Evolutionary conservation across 2,113 vertebrate species (phyloP).

Genomic region (Haplochromis vanheusdeni): DNA sequence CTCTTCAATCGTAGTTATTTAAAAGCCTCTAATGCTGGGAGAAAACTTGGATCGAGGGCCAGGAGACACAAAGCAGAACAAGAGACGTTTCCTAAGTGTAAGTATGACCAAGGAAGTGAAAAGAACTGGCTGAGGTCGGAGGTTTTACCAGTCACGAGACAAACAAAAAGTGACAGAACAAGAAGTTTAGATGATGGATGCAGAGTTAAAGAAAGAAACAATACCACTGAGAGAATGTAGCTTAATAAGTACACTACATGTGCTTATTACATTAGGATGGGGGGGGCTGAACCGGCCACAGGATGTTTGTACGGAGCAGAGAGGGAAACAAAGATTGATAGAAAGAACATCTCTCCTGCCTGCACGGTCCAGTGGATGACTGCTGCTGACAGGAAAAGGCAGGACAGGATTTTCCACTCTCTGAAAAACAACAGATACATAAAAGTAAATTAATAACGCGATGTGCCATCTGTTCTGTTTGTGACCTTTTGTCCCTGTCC

Average conservation of each 20-base stretch:
- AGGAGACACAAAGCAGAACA: background rate
- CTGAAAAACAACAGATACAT: constrained; percentile 39
- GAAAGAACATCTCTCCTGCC: background rate
- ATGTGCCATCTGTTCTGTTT: background rate
- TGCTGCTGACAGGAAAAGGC: constrained; percentile 9
- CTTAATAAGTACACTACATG: background rate
- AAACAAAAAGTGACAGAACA: background rate
- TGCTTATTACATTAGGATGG: background rate
- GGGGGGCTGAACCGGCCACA: background rate
- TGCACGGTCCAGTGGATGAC: background rate
- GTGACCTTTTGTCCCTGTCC: background rate
- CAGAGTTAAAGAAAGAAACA: background rate
- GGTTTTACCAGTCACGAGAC: background rate
- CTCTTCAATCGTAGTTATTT: background rate
- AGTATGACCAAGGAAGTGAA: background rate
- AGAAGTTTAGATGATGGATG: background rate
- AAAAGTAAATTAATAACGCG: constrained; percentile 9
- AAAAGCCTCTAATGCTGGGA: background rate
- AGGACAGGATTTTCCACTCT: constrained; percentile 27
- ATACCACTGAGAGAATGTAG: background rate
- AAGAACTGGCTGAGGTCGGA: background rate
- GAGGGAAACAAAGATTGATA: background rate
- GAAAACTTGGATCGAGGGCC: background rate
- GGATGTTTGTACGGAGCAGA: background rate
- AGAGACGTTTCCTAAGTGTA: background rate